Evolutionary conservation across 2,888 invertebrate genomes (phyloP), one percentile per base, ranked within the genome.

Genomic region (Hypomecis atomaria): DNA sequence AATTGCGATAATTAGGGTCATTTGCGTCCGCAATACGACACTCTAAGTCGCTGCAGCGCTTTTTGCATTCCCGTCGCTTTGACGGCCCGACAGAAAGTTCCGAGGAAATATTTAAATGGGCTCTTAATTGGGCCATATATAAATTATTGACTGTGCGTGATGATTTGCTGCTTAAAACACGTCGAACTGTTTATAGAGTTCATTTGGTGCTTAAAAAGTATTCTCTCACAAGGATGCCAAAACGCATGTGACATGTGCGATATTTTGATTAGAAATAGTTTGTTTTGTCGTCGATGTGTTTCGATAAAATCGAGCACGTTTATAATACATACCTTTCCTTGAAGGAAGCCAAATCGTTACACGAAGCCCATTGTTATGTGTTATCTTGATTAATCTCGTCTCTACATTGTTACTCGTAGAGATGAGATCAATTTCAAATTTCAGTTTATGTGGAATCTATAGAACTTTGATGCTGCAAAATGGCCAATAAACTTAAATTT

Each of bases 1-100:
- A 69, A 72, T 72, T 68, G 72, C 71, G 60, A 67, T 71, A 71
- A 72, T 72, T 71, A 62, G 38, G 47, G 62, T 69, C 69, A 72
- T 72, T 72, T 72, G 72, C 72, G 68, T 72, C 66, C 64, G 71
- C 71, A 66, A 68, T 70, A 71, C 69, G 64, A 70, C 71, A 70
- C 71, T 61, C 61, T 66, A 69, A 60, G 65, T 62, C 49, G 65
- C 61, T 52, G 53, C 55, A 38, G 44, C 33, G 7, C 42, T 72
- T 72, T 72, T 72, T 72, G 69, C 61, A 57, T 33, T 62, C 53
- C 62, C 52, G 56, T 54, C 65, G 69, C 69, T 69, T 66, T 58
- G 65, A 64, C 64, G 70, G 57, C 50, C 56, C 59, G 62, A 56
- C 62, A 48, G 47, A 49, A 60, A 47, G 63, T 69, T 72, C 72